Evolutionary conservation across 2,888 invertebrate genomes (phyloP), one percentile per base, ranked within the genome.

Genomic region (Erebia palarica): DNA sequence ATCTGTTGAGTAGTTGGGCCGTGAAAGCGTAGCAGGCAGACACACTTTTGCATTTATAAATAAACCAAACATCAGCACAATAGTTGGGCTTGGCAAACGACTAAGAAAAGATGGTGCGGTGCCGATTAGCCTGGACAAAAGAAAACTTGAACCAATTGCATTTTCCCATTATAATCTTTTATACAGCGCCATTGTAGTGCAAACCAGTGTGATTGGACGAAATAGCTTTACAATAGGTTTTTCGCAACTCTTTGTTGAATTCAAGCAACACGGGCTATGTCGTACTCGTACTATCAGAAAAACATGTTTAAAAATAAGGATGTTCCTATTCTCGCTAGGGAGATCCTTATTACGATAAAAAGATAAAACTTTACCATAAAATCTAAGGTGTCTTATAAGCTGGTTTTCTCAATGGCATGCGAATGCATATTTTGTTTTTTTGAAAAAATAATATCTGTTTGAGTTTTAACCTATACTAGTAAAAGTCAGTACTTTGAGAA

Each of bases 111-210:
- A 73, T 66, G 67, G 57, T 27, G 57, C 57, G 53, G 53, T 27
- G 61, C 60, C 70, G 69, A 75, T 75, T 75, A 72, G 68, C 65
- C 65, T 49, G 57, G 49, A 75, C 74, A 72, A 75, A 74, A 68
- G 72, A 69, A 73, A 71, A 71, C 71, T 69, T 65, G 61, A 71
- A 68, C 67, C 68, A 72, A 74, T 74, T 74, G 70, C 69, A 72
- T 74, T 75, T 73, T 68, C 72, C 67, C 69, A 71, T 74, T 75
- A 68, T 64, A 69, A 64, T 69, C 74, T 71, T 71, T 70, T 69
- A 69, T 74, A 58, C 74, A 53, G 42, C n/a, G 47, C 70, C 36
- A 69, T 68, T 75, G 69, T 70, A 65, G 70, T 67, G 70, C 67
- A 71, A 72, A 72, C 71, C 36, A 68, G 61, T 61, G 61, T 67